phyloP scores from a whole-genome alignment of 2,113 vertebrate species.

The Taurulus bubalis region DNA sequence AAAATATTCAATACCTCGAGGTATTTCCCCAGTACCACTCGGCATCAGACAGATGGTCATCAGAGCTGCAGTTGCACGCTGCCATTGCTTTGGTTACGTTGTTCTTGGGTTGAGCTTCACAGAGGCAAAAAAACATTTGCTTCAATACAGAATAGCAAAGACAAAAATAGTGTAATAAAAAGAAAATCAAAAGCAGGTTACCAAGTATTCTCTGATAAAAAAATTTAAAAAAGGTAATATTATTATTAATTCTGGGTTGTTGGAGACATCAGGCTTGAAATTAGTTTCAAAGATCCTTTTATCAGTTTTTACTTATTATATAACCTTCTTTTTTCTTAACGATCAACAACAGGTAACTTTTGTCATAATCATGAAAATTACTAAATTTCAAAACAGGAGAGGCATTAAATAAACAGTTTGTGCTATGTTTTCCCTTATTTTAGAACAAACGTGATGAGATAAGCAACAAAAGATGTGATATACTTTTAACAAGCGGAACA shows the following conservation, averaged over 20 bases:
- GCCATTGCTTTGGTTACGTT: constrained; percentile 69
- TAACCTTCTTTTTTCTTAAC: background rate
- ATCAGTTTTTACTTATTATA: background rate
- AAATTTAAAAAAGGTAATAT: background rate
- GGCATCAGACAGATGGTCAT: constrained; percentile 80
- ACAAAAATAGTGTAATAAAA: background rate
- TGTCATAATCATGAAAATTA: background rate
- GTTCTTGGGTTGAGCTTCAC: constrained; percentile 43
- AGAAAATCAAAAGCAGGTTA: background rate
- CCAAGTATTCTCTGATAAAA: no score
- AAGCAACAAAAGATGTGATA: background rate
- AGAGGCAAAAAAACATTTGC: background rate
- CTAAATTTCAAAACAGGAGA: background rate
- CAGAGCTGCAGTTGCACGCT: constrained; percentile 72
- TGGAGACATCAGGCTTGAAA: background rate
- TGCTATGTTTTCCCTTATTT: background rate
- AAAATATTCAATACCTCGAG: constrained; percentile 83
- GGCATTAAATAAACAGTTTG: background rate
- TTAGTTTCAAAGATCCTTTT: background rate
- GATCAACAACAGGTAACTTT: background rate
- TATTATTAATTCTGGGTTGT: background rate
- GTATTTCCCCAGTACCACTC: constrained; percentile 97
- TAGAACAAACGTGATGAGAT: background rate
- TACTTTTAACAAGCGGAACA: background rate
- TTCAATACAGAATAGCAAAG: background rate